Conservation (phyloP, 2,888 invertebrate species). For the Amiota minor region DNA sequence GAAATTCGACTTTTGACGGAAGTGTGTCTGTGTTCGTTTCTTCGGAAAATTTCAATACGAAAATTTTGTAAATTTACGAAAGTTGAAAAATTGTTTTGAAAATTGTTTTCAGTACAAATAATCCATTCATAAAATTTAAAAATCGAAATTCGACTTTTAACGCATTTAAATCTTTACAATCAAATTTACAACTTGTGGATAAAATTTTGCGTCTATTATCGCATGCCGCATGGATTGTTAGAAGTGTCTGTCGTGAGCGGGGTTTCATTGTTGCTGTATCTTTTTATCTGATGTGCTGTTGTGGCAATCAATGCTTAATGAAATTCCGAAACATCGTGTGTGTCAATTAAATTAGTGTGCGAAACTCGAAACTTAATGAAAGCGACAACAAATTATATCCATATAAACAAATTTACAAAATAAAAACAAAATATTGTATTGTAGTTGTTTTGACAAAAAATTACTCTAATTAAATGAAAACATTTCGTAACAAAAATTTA, state of each 20-base stretch:
- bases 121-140: too few species aligned
- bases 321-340: constrained; percentile 44
- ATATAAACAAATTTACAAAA: too few species aligned
- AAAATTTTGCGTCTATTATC: background rate
- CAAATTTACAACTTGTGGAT: too few species aligned
- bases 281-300: background rate
- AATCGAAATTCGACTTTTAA: too few species aligned
- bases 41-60: too few species aligned
- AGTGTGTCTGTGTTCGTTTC: too few species aligned
- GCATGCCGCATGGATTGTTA: background rate
- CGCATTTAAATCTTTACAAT: too few species aligned
- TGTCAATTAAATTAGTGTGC: constrained; percentile 50
- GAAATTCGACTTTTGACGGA: too few species aligned
- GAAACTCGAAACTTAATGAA: constrained; percentile 49
- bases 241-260: background rate
- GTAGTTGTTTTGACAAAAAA: constrained; percentile 41
- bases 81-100: too few species aligned
- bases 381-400: constrained; percentile 16
- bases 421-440: constrained; percentile 40
- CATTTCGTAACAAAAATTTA: background rate
- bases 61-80: too few species aligned
- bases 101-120: too few species aligned
- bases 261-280: background rate
- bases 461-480: constrained; percentile 14
- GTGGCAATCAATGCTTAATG: constrained; percentile 39